Percentiles rank a stretch among this genome's conserved stretches.
phyloP scores from a whole-genome alignment of 2,888 invertebrate genomes.

The Clusia tigrina region DNA sequence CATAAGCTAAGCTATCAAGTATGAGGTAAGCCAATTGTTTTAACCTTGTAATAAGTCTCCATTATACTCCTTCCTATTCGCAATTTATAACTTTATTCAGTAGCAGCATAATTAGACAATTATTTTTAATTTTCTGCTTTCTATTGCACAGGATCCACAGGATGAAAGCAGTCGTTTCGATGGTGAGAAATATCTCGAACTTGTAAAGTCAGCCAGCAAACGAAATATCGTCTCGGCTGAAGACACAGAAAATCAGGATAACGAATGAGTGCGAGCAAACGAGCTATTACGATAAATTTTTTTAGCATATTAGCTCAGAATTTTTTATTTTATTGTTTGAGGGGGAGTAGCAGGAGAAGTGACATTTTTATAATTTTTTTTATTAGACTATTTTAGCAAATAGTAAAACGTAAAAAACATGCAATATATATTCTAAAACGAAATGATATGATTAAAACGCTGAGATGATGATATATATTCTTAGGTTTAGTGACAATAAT shows the following conservation, averaged over 20 bases:
- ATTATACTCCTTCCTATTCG: too few species aligned
- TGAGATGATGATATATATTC: neutral
- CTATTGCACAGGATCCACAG: conserved; percentile 55
- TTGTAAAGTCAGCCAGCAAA: conserved; percentile 60
- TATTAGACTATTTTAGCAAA: conserved; percentile 1
- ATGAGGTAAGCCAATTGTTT: neutral
- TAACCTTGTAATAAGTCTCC: too few species aligned
- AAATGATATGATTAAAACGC: neutral
- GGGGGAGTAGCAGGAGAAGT: too few species aligned
- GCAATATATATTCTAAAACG: neutral
- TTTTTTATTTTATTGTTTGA: too few species aligned
- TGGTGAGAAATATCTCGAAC: conserved; percentile 62
- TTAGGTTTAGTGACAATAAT: conserved; percentile 8
- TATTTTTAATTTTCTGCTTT: conserved; percentile 14
- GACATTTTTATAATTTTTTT: neutral
- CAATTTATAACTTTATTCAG: too few species aligned
- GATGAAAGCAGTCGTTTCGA: conserved; percentile 64
- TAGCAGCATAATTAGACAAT: too few species aligned
- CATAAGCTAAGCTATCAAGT: conserved; percentile 2
- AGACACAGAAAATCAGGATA: conserved; percentile 47
- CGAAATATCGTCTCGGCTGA: conserved; percentile 60
- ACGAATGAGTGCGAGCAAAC: conserved; percentile 31
- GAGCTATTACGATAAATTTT: too few species aligned
- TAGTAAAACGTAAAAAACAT: neutral
- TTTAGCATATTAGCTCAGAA: too few species aligned